phyloP scores from a whole-genome alignment of 2,888 invertebrate genomes.

The Silvanus unidentatus region DNA sequence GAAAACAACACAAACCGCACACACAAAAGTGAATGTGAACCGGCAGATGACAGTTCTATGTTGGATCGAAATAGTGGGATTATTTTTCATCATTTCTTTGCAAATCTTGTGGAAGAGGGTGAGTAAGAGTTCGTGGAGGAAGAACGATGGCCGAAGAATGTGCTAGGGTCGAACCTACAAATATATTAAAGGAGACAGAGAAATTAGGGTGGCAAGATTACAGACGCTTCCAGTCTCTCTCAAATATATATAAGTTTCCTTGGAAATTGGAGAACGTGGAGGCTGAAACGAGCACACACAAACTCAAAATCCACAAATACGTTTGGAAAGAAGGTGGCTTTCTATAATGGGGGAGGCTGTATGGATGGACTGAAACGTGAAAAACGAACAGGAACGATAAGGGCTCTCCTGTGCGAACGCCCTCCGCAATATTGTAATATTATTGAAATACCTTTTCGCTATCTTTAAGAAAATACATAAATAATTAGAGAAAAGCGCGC shows the following conservation, averaged over 20 bases:
- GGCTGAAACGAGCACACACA: slow-evolving; percentile 26
- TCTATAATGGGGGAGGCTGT: too few species aligned
- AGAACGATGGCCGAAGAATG: too few species aligned
- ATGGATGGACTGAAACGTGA: background rate
- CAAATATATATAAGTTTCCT: slow-evolving; percentile 19
- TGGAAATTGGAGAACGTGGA: slow-evolving; percentile 20
- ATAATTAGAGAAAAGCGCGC: slow-evolving; percentile 26
- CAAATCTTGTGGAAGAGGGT: slow-evolving; percentile 3
- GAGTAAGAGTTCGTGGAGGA: background rate
- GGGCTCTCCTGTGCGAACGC: slow-evolving; percentile 4
- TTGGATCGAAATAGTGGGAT: slow-evolving; percentile 15
- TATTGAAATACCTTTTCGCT: slow-evolving; percentile 27
- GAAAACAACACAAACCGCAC: too few species aligned
- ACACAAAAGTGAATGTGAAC: slow-evolving; percentile 14
- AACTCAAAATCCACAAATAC: slow-evolving; percentile 28
- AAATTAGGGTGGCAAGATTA: slow-evolving; percentile 15
- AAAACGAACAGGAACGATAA: slow-evolving; percentile 5
- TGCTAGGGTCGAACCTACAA: too few species aligned
- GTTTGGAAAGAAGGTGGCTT: background rate
- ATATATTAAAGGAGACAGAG: slow-evolving; percentile 1
- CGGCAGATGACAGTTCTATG: slow-evolving; percentile 17
- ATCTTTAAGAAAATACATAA: slow-evolving; percentile 25
- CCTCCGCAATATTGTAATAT: slow-evolving; percentile 22
- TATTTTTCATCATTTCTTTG: slow-evolving; percentile 19
- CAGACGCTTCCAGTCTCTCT: slow-evolving; percentile 3